These are phyloP conservation scores for Aphyosemion australe DNA, from an alignment of 2,113 vertebrate species.

Conservation along the genomic window DNA sequence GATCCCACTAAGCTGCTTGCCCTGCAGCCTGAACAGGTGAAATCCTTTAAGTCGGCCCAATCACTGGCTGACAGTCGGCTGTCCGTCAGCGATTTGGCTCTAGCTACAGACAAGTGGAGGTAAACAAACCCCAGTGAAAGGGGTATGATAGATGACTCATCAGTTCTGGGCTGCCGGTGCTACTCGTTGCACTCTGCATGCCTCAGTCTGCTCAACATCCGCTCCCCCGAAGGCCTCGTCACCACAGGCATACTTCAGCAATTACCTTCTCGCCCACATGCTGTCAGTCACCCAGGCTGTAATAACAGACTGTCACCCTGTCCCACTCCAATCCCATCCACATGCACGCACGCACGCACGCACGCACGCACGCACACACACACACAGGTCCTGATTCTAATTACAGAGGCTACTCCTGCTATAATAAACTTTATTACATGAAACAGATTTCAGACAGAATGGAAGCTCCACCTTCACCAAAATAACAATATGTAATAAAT, in stretches of 20 bases:
- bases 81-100: conserved; percentile 46
- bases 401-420: conserved; percentile 1
- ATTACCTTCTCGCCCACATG: conserved; percentile 71
- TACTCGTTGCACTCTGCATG: conserved; percentile 21
- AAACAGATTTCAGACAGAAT: not conserved
- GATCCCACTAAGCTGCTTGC: conserved; percentile 63
- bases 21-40: conserved; percentile 56
- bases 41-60: conserved; percentile 64
- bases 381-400: not conserved
- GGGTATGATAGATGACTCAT: conserved; percentile 74
- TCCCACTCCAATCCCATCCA: conserved; percentile 24
- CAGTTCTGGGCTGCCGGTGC: conserved; percentile 50
- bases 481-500: too few species aligned
- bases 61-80: conserved; percentile 43
- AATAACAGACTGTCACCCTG: conserved; percentile 70
- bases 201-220: conserved; percentile 74
- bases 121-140: conserved; percentile 67
- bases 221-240: conserved; percentile 60
- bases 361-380: not conserved
- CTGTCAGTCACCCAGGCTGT: conserved; percentile 66
- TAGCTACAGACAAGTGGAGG: conserved; percentile 26
- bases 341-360: not conserved
- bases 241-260: conserved; percentile 73
- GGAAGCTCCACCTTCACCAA: not conserved
- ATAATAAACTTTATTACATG: not conserved